These are phyloP conservation scores for Microctenopoma stevenorrisi DNA, from an alignment of 2,797 vertebrate genomes.

Conservation along the genomic window DNA sequence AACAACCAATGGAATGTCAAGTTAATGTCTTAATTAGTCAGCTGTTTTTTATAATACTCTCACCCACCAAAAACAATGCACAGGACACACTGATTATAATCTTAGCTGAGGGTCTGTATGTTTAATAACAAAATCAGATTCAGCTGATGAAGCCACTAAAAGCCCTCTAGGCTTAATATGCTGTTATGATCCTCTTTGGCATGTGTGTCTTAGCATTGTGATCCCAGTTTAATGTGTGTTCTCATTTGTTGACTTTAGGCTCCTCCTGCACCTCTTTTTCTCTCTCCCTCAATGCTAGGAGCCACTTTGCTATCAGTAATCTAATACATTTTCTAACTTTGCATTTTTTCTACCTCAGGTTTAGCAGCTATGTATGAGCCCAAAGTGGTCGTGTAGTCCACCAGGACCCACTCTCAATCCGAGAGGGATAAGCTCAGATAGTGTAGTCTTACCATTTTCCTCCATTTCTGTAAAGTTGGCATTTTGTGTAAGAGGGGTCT, in stretches of 20 bases:
- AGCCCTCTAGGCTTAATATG: constrained; percentile 59
- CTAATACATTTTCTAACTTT: constrained; percentile 39
- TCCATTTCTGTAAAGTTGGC: background rate
- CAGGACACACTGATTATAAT: constrained; percentile 27
- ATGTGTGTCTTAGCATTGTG: constrained; percentile 52
- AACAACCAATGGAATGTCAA: constrained; percentile 19
- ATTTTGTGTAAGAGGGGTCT: background rate
- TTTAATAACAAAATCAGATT: constrained; percentile 26
- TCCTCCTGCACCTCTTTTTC: constrained; percentile 16
- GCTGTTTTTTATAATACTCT: constrained; percentile 13
- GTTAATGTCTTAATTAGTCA: constrained; percentile 37
- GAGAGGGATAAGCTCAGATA: background rate
- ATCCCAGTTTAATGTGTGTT: constrained; percentile 64
- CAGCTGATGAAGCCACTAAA: constrained; percentile 48
- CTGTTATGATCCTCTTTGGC: constrained; percentile 47
- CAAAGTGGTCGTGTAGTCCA: constrained; percentile 30
- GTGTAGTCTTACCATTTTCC: background rate
- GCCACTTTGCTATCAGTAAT: constrained; percentile 35
- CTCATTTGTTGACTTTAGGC: constrained; percentile 54
- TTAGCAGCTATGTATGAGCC: constrained; percentile 46
- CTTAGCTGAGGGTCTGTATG: constrained; percentile 8
- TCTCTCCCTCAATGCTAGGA: constrained; percentile 18
- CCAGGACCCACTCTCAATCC: background rate
- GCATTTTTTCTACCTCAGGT: constrained; percentile 45
- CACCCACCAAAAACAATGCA: constrained; percentile 6